Conservation (phyloP, 2,113 vertebrate species). For the Willisornis vidua region DNA sequence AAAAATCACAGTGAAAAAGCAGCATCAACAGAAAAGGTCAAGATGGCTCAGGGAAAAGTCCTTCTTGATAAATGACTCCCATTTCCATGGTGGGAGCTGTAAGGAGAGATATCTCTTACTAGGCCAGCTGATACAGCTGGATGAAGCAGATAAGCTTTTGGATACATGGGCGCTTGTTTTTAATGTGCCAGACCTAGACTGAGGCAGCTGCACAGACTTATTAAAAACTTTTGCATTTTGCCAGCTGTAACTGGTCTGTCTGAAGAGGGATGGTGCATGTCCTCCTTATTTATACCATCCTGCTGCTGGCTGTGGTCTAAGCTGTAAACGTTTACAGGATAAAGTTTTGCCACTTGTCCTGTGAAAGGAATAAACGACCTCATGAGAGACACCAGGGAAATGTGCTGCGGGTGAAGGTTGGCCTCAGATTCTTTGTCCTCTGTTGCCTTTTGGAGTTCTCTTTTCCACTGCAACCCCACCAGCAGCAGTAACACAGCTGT, state of each 20-base stretch:
- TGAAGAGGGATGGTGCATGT: background rate
- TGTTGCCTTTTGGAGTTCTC: background rate
- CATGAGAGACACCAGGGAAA: background rate
- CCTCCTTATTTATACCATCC: background rate
- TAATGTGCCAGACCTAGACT: background rate
- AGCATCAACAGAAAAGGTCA: slow-evolving; percentile 21
- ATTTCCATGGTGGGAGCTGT: slow-evolving; percentile 24
- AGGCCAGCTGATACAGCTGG: slow-evolving; percentile 34
- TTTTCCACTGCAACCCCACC: background rate
- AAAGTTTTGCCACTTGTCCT: background rate
- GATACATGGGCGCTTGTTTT: background rate
- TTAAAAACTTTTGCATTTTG: background rate
- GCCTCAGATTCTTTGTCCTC: background rate
- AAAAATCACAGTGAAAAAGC: background rate
- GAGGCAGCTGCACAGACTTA: background rate
- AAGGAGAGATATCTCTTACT: slow-evolving; percentile 24
- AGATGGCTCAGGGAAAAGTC: background rate
- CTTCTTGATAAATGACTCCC: slow-evolving; percentile 33
- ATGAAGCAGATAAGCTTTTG: slow-evolving; percentile 43
- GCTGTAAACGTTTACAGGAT: background rate
- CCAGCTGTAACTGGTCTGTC: background rate
- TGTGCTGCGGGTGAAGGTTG: background rate
- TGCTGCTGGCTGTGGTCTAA: background rate
- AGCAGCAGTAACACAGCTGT: background rate
- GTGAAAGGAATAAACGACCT: background rate